Evolutionary conservation across 2,888 invertebrate genomes (phyloP), one percentile per base, ranked within the genome.

Genomic region (Ischnus inquisitorius): DNA sequence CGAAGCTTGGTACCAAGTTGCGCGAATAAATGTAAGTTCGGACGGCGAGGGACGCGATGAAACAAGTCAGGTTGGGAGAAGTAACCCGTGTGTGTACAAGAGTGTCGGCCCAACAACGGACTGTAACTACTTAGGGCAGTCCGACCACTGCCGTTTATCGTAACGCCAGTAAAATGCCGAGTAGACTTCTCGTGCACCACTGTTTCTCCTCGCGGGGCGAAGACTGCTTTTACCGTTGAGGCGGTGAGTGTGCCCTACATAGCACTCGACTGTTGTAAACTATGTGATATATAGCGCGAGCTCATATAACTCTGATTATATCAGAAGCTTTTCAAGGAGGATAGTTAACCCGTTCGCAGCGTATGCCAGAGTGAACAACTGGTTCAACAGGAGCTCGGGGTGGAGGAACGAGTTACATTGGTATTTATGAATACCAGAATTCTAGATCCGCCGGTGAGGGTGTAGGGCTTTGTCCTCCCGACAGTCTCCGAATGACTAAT

Each of bases 251-350:
- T 65, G 68, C 68, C 39, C 77, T 64, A 43, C 75, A 82, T 87
- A 87, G 87, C 83, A 69, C 75, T 74, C 87, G 77, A 34, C 82
- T 71, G 90, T 90, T 91, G 90, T 91, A 90, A 92, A 92, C 89
- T 88, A 88, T 88, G 88, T 91, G 90, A 92, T 90, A 91, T 90
- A 91, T 89, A 88, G 89, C 85, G 48, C 62, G 60, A 62, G 77
- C 85, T 82, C 72, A 81, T 82, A 85, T 82, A 83, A 69, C 65
- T 39, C 82, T 88, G 91, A 92, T 92, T 88, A 89, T 88, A 90
- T 91, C 91, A 87, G 84, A 86, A 82, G 71, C 79, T 83, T 74
- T 80, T 79, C 83, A 74, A 79, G 85, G 80, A 88, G 88, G 90
- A 89, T 89, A 89, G 79, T 89, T 89, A 88, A 87, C 89, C 86